Conservation (phyloP, 2,888 invertebrate genomes). For the Caenorhabditis sulstoni region DNA sequence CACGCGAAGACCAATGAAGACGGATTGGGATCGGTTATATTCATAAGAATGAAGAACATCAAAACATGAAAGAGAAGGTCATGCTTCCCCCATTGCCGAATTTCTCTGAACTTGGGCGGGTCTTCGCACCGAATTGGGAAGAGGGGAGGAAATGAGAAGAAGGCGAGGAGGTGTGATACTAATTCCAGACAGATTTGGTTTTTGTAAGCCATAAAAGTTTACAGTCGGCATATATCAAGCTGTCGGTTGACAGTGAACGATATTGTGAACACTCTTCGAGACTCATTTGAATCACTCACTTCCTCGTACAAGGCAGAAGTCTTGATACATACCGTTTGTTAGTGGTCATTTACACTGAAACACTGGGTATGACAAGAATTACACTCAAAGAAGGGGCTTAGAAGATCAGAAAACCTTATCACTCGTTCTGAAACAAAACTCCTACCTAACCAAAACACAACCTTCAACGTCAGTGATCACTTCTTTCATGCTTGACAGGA, state of each 20-base stretch:
- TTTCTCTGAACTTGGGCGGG: slow-evolving; percentile 41
- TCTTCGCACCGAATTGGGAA: slow-evolving; percentile 21
- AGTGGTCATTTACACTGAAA: slow-evolving; percentile 50
- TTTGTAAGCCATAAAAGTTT: slow-evolving; percentile 46
- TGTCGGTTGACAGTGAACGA: slow-evolving; percentile 41
- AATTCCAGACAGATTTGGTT: slow-evolving; percentile 40
- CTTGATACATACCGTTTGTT: slow-evolving; percentile 20
- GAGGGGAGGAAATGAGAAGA: slow-evolving; percentile 12
- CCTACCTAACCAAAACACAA: slow-evolving; percentile 39
- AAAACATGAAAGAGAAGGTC: slow-evolving; percentile 27
- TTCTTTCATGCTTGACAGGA: slow-evolving; percentile 30
- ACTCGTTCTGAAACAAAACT: slow-evolving; percentile 9
- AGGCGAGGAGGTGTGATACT: slow-evolving; percentile 11
- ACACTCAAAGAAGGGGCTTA: slow-evolving; percentile 20
- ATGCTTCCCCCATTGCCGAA: not conserved
- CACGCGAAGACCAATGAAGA: not conserved
- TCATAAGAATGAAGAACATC: slow-evolving; percentile 12
- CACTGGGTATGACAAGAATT: slow-evolving; percentile 23
- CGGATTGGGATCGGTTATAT: slow-evolving; percentile 4
- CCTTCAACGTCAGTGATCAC: not conserved
- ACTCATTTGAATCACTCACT: slow-evolving; percentile 26
- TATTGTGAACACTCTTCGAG: slow-evolving; percentile 30
- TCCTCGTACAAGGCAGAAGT: slow-evolving; percentile 51
- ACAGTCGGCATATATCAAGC: slow-evolving; percentile 46
- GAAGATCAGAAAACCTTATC: slow-evolving; percentile 54